Conservation (phyloP, 2,888 invertebrate species). For the Achlya flavicornis region DNA sequence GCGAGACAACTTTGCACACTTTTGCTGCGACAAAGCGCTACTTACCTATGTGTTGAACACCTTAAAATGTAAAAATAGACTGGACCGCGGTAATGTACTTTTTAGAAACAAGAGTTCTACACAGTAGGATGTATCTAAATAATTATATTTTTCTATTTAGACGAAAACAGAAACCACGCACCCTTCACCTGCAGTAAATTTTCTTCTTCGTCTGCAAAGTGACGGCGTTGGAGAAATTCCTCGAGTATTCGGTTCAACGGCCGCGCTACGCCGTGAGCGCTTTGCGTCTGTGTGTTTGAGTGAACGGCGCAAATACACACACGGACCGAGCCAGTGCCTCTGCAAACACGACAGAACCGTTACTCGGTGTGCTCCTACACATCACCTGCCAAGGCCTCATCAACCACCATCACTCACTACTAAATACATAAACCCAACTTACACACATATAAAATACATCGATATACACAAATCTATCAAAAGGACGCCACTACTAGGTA, state of each 20-base stretch:
- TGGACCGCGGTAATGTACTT: too few species aligned
- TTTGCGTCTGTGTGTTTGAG: conserved; percentile 64
- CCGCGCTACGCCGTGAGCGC: conserved; percentile 72
- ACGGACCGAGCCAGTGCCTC: conserved; percentile 61
- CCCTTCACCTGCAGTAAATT: conserved; percentile 60
- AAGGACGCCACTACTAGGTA: neutral
- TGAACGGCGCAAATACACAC: conserved; percentile 71
- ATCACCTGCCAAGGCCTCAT: conserved; percentile 61
- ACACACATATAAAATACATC: too few species aligned
- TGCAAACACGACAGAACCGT: conserved; percentile 79
- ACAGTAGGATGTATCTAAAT: too few species aligned
- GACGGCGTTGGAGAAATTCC: conserved; percentile 79
- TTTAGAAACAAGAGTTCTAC: neutral
- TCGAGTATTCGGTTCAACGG: conserved; percentile 82
- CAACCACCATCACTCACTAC: conserved; percentile 28
- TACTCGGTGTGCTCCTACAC: conserved; percentile 70
- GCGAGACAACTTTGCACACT: conserved; percentile 63
- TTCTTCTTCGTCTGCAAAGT: conserved; percentile 71
- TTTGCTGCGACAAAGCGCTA: neutral
- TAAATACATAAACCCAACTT: neutral
- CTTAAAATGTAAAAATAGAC: neutral
- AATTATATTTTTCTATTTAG: neutral
- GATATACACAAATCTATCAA: neutral
- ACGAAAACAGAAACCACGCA: conserved; percentile 21
- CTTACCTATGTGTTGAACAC: neutral